Evolutionary conservation across 2,888 invertebrate genomes (phyloP).

Genomic region (Hyposoter dolosus): DNA sequence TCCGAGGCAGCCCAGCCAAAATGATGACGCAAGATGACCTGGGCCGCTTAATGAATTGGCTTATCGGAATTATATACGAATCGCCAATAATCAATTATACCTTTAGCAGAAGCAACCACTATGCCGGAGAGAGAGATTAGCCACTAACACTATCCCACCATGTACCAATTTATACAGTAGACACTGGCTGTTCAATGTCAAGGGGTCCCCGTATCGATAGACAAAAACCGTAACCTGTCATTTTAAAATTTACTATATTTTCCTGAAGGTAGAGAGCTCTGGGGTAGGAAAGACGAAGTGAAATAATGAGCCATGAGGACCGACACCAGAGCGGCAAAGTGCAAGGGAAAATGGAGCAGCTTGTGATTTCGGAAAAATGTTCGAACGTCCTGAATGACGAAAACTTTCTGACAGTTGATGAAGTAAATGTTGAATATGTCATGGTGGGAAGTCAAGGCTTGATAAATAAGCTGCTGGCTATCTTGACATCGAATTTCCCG

Average conservation of each 20-base stretch:
- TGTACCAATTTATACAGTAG: neutral
- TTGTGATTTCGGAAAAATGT: neutral
- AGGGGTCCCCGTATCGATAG: neutral
- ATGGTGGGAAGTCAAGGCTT: neutral
- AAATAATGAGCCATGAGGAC: no score
- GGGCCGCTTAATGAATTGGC: slow-evolving; percentile 72
- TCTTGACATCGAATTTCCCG: neutral
- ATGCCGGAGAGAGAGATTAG: slow-evolving; percentile 61
- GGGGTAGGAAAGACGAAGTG: neutral
- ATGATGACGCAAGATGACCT: slow-evolving; percentile 72
- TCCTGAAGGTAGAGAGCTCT: neutral
- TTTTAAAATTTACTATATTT: neutral
- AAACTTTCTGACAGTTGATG: neutral
- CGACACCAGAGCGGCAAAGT: neutral
- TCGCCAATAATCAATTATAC: slow-evolving; percentile 78
- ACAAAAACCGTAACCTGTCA: neutral
- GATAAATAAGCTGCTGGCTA: neutral
- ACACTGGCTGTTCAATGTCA: neutral
- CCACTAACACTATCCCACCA: slow-evolving; percentile 36
- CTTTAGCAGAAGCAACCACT: slow-evolving; percentile 60
- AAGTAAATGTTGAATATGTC: neutral
- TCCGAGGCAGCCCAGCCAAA: slow-evolving; percentile 57
- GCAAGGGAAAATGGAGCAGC: neutral
- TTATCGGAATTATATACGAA: slow-evolving; percentile 78
- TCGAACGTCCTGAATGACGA: neutral